These are phyloP conservation scores for Cartodere bifasciata DNA, from an alignment of 2,888 invertebrate genomes.

Conservation along the genomic window DNA sequence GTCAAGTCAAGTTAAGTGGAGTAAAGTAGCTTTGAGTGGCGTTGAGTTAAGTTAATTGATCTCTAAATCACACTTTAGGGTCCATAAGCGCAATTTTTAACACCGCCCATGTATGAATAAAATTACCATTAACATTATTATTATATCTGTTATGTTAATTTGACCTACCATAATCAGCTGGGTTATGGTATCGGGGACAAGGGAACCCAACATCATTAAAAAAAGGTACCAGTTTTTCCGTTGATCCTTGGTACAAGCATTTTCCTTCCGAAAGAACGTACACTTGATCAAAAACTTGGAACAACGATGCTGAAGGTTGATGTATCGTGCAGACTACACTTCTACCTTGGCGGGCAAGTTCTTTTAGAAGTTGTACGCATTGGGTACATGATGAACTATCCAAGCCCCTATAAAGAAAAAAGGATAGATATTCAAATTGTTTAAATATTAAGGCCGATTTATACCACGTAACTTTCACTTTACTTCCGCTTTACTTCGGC, in stretches of 20 bases:
- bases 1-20: too few species aligned
- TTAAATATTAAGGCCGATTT: too few species aligned
- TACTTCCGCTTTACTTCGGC: too few species aligned
- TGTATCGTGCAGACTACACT: slow-evolving; percentile 94
- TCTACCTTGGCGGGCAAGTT: slow-evolving; percentile 66
- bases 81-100: not conserved
- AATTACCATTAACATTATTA: too few species aligned
- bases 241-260: slow-evolving; percentile 77
- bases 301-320: slow-evolving; percentile 84
- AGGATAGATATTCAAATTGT: too few species aligned
- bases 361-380: slow-evolving; percentile 67
- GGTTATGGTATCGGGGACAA: slow-evolving; percentile 91
- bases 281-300: slow-evolving; percentile 81
- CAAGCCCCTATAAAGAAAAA: slow-evolving; percentile 49
- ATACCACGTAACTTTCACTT: too few species aligned
- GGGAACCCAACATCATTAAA: slow-evolving; percentile 58
- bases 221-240: slow-evolving; percentile 62
- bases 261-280: slow-evolving; percentile 77
- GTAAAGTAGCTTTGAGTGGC: too few species aligned
- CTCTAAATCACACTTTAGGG: not conserved
- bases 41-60: too few species aligned
- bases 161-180: slow-evolving; percentile 81
- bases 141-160: slow-evolving; percentile 4
- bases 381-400: slow-evolving; percentile 81
- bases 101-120: not conserved